Base-by-base conservation (phyloP, 1,140 invertebrate species). In the Fopius arisanus region DNA sequence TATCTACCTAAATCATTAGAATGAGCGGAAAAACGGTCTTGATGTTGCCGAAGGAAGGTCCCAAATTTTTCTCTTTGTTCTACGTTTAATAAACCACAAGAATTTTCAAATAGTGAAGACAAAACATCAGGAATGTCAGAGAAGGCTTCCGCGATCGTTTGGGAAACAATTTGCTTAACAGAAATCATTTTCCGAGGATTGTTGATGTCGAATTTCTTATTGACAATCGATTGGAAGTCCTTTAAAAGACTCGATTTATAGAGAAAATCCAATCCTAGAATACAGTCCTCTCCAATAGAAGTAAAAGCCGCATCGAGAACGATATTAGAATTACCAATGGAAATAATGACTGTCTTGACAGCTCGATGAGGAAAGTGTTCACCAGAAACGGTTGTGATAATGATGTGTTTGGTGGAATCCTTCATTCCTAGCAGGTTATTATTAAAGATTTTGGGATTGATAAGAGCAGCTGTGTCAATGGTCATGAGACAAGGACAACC, bases 1-100 rank as follows among this genome's bases (percentile, higher is more conserved):
- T 63, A 67, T 37, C 48, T 31, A 51, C 72, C 63, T 19, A 70
- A 28, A 7, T 70, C 68, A 19, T 68, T 43, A 21, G 14, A 51
- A 16, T 26, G 7, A 12, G 9, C 9, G 14, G 40, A 43, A 59
- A 59, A 59, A 9, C 51, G 23, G 5, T 59, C 21, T 59, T 21
- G 21, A 59, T 23, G 23, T 23, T 21, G 0, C 10, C 6, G 12
- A 67, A 67, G 31, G 0, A 33, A 67, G 1, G 23, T 33, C 28
- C 28, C 37, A 10, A 23, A 33, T 67, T 37, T 12, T 67, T 14
- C 16, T 14, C 10, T 5, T 67, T 67, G 28, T 21, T 14, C n/a
- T 28, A 4, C 6, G 3, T 21, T 59, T 14, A 26, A 59, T 23
- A 23, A 26, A 9, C 23, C 16, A 23, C 19, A 59, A 9, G 51